Evolutionary conservation across 2,888 invertebrate species (phyloP), one percentile per base, ranked within the genome.

Genomic region (Nysson spinosus): DNA sequence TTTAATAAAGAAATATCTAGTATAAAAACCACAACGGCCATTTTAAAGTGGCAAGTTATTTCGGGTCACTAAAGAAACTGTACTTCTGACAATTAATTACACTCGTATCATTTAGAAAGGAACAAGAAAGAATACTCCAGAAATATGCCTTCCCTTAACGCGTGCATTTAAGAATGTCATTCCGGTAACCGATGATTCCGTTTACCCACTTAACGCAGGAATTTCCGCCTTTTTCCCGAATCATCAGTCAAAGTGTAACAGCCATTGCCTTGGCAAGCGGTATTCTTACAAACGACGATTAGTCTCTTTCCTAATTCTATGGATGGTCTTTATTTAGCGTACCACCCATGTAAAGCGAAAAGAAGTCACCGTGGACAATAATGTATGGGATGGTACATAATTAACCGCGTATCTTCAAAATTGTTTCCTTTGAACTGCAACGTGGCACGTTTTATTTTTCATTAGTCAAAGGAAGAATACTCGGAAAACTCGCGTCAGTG

Each of bases 221-320:
- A 63, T 68, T 75, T 72, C 64, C 66, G 65, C 28, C 55, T 28
- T 63, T 74, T 65, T 51, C 24, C 43, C 64, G 68, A 58, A 63
- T 69, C 69, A 72, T 77, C 68, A 66, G 63, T 77, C 67, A 75
- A 69, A 68, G 42, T 12, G 52, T 42, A 57, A 32, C 39, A 49
- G 26, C 46, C 42, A 61, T 50, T 12, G 46, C 11, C 20, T 16
- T 4, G 34, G 40, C 40, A n/a, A 17, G 14, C 24, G 19, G 39
- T 40, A 28, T 39, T 12, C 28, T 32, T 22, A 52, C 62, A 51
- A 28, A 56, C 35, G 52, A 66, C 72, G 71, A 75, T 75, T 72
- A 72, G 74, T 74, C 69, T 61, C 43, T 52, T 69, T 63, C 58
- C 72, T 75, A 74, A 75, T 75, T 69, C 61, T 49, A 39, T 32